A percentile compares a stretch with the other conserved stretches of the same genome.
Evolutionary conservation across 2,888 invertebrate genomes (phyloP).

Genomic region (Conus canariensis): DNA sequence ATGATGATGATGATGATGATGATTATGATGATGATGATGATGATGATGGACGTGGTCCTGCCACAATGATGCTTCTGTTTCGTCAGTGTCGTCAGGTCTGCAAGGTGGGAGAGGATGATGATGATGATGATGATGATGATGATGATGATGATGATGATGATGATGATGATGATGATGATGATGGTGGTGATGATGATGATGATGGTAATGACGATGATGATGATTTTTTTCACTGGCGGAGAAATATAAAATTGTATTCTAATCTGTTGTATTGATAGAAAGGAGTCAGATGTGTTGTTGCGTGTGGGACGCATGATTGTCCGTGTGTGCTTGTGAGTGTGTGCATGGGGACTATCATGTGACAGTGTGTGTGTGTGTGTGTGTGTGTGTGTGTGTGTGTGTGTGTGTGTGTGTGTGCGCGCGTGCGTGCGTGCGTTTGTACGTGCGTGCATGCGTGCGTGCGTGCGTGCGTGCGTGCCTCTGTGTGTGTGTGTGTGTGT

Average conservation of each 20-base stretch:
- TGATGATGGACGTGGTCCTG: background rate
- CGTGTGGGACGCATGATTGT: too few relatives aligned
- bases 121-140: background rate
- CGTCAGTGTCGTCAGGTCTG: background rate
- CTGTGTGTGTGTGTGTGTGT: background rate
- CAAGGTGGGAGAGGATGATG: background rate
- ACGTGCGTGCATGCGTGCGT: background rate
- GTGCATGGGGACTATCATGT: too few relatives aligned
- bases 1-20: background rate
- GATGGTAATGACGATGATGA: background rate
- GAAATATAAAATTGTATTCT: too few relatives aligned
- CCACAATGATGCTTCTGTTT: too few relatives aligned
- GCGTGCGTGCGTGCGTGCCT: background rate
- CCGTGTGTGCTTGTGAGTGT: too few relatives aligned
- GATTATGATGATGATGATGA: background rate
- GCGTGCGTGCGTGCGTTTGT: background rate
- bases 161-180: background rate
- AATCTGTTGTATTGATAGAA: too few relatives aligned
- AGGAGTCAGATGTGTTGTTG: too few relatives aligned
- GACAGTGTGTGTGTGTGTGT: too few relatives aligned
- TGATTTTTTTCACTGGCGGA: too few relatives aligned
- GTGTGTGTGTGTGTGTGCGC: background rate
- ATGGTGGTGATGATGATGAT: background rate
- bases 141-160: background rate
- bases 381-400: too few relatives aligned